Evolutionary conservation across 2,888 invertebrate species (phyloP).

Genomic region (Drosophila leonis): DNA sequence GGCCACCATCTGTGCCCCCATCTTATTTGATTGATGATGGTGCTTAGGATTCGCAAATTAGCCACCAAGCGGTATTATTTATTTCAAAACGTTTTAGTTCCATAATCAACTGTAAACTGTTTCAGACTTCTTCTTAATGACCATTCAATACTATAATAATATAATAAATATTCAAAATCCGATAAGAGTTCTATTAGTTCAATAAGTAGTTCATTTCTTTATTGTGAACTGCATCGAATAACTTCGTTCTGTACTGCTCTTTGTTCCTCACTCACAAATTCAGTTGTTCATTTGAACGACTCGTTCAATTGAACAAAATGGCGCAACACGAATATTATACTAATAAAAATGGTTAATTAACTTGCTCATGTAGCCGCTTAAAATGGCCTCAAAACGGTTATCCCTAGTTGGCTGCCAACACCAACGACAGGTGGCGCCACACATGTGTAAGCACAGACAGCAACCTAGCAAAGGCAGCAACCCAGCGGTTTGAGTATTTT

Average conservation of each 20-base stretch:
- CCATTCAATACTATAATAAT: background rate
- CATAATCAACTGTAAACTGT: background rate
- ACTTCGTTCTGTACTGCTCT: background rate
- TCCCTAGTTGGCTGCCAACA: too few species aligned
- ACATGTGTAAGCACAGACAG: background rate
- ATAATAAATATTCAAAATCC: background rate
- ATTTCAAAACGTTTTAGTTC: background rate
- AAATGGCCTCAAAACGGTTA: background rate
- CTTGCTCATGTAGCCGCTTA: conserved; percentile 4
- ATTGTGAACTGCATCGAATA: background rate
- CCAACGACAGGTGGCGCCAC: conserved; percentile 25
- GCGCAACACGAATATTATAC: background rate
- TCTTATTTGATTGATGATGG: conserved; percentile 49
- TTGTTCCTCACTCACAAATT: background rate
- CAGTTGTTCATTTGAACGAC: background rate
- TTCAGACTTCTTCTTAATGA: background rate
- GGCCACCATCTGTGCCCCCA: background rate
- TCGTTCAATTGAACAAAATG: background rate
- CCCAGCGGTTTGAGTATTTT: background rate
- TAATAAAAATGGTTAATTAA: background rate
- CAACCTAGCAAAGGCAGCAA: background rate
- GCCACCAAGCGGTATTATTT: conserved; percentile 18
- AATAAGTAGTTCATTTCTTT: background rate
- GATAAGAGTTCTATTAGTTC: background rate
- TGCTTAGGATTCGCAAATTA: conserved; percentile 9